Percentiles rank a stretch among this genome's conserved stretches.
Evolutionary conservation across 2,888 invertebrate genomes (phyloP).

Genomic region (Scotopteryx bipunctaria): DNA sequence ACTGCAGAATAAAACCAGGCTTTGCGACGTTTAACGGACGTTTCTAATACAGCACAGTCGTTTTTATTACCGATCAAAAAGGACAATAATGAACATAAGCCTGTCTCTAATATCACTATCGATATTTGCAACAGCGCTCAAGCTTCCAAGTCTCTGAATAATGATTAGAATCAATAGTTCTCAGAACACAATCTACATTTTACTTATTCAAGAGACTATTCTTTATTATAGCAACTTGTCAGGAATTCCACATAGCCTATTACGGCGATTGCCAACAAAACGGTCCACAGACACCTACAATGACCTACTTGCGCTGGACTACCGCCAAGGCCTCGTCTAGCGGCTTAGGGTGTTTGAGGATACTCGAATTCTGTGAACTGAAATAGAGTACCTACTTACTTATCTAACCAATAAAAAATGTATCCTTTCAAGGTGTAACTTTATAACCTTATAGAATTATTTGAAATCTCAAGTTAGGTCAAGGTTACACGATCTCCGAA

Average conservation of each 20-base stretch:
- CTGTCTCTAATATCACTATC: neutral
- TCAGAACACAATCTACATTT: constrained; percentile 29
- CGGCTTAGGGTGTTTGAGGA: constrained; percentile 52
- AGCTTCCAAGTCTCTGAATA: neutral
- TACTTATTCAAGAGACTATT: constrained; percentile 35
- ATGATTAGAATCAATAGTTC: constrained; percentile 8
- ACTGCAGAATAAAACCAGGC: neutral
- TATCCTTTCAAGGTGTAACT: no score
- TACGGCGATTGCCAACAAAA: constrained; percentile 74
- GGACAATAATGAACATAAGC: neutral
- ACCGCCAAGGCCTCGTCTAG: constrained; percentile 67
- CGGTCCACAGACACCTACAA: constrained; percentile 69
- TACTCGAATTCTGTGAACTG: constrained; percentile 38
- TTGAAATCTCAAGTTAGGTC: no score
- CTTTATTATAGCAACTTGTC: constrained; percentile 30
- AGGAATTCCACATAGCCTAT: constrained; percentile 64
- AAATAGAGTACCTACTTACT: neutral
- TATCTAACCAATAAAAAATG: neutral
- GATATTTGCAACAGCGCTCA: neutral
- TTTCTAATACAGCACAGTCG: neutral
- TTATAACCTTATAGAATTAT: no score
- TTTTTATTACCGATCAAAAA: neutral
- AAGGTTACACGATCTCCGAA: no score
- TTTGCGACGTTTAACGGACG: neutral
- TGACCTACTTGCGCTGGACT: constrained; percentile 74